Conservation (phyloP, 2,113 vertebrate genomes). For the Pelvicachromis taeniatus region DNA sequence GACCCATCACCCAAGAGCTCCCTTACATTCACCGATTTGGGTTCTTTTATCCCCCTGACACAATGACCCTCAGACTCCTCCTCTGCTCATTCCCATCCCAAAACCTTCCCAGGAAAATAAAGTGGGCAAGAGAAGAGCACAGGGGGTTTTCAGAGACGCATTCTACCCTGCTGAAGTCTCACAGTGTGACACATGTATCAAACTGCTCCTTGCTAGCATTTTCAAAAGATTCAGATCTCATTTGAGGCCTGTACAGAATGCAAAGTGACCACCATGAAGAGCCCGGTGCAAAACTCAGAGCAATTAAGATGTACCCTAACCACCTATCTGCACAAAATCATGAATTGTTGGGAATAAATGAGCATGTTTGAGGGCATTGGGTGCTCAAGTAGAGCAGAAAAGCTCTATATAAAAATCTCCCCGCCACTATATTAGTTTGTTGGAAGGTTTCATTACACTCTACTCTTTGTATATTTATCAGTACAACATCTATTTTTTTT, state of each 20-base stretch:
- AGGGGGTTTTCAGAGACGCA: background rate
- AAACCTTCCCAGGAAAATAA: slow-evolving; percentile 10
- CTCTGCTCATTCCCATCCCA: slow-evolving; percentile 2
- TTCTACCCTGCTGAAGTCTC: background rate
- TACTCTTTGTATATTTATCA: background rate
- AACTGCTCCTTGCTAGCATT: slow-evolving; percentile 7
- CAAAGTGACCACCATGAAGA: background rate
- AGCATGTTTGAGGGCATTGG: background rate
- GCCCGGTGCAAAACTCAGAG: background rate
- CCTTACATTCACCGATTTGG: slow-evolving; percentile 28
- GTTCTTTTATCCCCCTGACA: background rate
- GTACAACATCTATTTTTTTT: background rate
- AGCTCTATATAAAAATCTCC: background rate
- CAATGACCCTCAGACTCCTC: slow-evolving; percentile 2
- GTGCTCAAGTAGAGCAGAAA: background rate
- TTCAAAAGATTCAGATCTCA: slow-evolving; percentile 7
- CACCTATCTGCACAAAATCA: background rate
- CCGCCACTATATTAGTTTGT: background rate
- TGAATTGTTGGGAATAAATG: background rate
- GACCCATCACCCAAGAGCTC: slow-evolving; percentile 1
- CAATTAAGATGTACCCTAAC: background rate
- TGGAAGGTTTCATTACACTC: background rate
- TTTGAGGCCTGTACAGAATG: background rate
- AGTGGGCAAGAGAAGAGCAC: background rate
- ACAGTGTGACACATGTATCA: slow-evolving; percentile 28